phyloP scores from a whole-genome alignment of 2,113 vertebrate genomes.

The Anolis sagrei region DNA sequence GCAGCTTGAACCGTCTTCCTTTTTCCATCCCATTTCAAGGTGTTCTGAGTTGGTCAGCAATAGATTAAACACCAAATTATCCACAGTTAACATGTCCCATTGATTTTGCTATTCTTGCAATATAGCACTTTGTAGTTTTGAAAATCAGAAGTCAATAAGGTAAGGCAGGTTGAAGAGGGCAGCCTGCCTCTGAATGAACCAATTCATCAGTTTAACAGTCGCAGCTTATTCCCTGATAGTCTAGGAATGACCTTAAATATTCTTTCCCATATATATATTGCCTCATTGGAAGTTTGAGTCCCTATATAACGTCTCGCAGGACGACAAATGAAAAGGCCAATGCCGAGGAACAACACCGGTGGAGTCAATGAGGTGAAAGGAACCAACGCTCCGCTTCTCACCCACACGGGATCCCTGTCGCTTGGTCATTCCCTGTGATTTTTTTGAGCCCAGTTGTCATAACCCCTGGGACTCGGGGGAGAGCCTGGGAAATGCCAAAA shows the following conservation, averaged over 20 bases:
- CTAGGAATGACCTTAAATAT: slow-evolving; percentile 22
- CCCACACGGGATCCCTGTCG: not conserved
- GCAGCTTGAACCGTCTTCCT: not conserved
- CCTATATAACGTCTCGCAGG: slow-evolving; percentile 22
- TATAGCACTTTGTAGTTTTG: slow-evolving; percentile 42
- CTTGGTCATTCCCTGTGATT: not conserved
- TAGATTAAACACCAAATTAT: slow-evolving; percentile 48
- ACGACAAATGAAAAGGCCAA: not conserved
- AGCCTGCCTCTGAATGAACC: slow-evolving; percentile 36
- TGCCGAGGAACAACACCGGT: not conserved
- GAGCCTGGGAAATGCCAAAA: not conserved
- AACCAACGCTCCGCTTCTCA: not conserved
- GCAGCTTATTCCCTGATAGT: not conserved
- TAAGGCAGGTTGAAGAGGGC: slow-evolving; percentile 31
- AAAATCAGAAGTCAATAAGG: slow-evolving; percentile 58
- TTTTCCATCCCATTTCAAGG: slow-evolving; percentile 36
- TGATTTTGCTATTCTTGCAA: slow-evolving; percentile 55
- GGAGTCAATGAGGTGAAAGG: not conserved
- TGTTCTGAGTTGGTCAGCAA: slow-evolving; percentile 27
- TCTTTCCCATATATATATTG: slow-evolving; percentile 1
- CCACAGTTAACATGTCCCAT: slow-evolving; percentile 41
- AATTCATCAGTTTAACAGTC: slow-evolving; percentile 38
- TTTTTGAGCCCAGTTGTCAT: not conserved
- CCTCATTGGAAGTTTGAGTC: not conserved
- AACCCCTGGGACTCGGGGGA: not conserved